Conservation (phyloP, 2,888 invertebrate species). For the Erynnis tages region DNA sequence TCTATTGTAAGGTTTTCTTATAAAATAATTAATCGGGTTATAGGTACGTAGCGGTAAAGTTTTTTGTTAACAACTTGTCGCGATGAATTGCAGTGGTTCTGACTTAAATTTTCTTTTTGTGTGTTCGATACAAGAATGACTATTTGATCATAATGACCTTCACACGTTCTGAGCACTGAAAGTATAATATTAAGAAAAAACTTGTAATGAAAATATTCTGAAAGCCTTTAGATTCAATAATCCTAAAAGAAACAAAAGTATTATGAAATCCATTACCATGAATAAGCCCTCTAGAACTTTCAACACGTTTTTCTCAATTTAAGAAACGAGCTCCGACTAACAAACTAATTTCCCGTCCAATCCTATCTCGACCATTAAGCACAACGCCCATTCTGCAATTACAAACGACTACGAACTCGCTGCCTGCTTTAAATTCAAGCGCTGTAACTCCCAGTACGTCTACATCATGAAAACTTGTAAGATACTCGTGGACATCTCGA, state of each 20-base stretch:
- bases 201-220: no score
- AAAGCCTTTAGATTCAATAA: background rate
- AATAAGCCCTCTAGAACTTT: background rate
- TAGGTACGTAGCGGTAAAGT: no score
- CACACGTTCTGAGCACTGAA: no score
- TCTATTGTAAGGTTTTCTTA: background rate
- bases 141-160: no score
- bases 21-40: background rate
- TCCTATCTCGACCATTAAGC: constrained; percentile 21
- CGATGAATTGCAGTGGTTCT: no score
- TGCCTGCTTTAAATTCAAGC: constrained; percentile 38
- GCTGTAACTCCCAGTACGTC: constrained; percentile 28
- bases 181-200: no score
- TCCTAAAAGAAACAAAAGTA: background rate
- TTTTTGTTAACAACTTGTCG: no score
- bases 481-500: constrained; percentile 36
- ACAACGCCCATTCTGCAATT: constrained; percentile 20
- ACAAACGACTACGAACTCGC: constrained; percentile 32
- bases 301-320: constrained; percentile 9
- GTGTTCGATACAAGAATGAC: no score
- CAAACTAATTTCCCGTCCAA: constrained; percentile 24
- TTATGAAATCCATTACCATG: background rate
- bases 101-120: no score
- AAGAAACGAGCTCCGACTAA: constrained; percentile 11
- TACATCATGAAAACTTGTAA: constrained; percentile 36